Base-by-base conservation (phyloP, 2,888 invertebrate genomes). In the Cephonodes hylas region DNA sequence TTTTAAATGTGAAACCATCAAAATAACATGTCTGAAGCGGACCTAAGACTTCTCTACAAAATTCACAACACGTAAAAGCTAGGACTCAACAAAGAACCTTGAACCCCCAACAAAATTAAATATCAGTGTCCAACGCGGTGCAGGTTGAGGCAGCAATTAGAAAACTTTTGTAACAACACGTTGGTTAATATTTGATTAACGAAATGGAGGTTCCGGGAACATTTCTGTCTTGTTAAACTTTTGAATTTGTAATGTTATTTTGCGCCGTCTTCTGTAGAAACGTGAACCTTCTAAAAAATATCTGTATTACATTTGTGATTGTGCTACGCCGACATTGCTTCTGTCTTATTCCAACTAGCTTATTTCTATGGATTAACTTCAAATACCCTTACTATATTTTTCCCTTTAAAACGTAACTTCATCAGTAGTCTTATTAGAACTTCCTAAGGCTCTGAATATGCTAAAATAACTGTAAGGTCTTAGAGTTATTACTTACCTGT, bases 71-170 rank as follows among this genome's bases (percentile, higher is more conserved):
- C 22, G 38, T n/a, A 13, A 18, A 18, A 15, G 18, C 31, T 18
- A 3, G 18, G 27, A 20, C 10, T 8, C 8, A 18, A 4, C 31
- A 18, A 53, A 53, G 8, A 18, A 7, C 31, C 27, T 20, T 53
- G 18, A 53, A 27, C 15, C n/a, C 38, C 8, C 13, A 38, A 6
- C 38, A 38, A 53, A 48, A 34, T 60, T 22, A 38, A 20, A 18
- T 34, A 6, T 23, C 42, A 6, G 23, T 22, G 18, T 34, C n/a
- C 10, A 27, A 20, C 10, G 34, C 20, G 15, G 44, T 53, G 38
- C 53, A 53, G 42, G 22, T 38, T 48, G 23, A 48, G 38, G 13
- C 27, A 60, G 42, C 48, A 60, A 60, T 60, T 60, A 53, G 53
- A 53, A 60, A 42, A 48, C 48, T 48, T 53, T 23, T 60, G 10